Conservation (phyloP, 2,797 vertebrate species). For the Xerus rutilus region DNA sequence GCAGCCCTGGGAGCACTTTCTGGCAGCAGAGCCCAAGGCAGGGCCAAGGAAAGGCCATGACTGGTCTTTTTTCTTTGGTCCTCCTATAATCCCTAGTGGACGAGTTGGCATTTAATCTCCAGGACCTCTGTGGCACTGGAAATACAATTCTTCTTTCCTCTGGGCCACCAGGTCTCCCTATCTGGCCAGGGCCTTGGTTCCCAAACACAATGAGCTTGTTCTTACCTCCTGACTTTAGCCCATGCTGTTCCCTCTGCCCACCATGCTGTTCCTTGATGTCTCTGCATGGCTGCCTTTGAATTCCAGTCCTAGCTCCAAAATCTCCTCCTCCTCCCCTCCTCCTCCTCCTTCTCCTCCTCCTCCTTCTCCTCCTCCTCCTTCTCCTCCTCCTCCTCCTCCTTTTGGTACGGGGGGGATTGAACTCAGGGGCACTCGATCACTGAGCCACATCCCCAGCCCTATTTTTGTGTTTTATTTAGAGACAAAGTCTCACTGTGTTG, state of each 20-base stretch:
- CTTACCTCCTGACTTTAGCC: background rate
- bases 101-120: background rate
- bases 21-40: background rate
- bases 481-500: too few species aligned
- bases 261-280: background rate
- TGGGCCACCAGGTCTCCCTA: background rate
- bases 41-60: background rate
- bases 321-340: too few species aligned
- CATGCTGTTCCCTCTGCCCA: background rate
- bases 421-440: too few species aligned
- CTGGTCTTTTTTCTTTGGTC: background rate
- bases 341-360: too few species aligned
- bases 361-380: too few species aligned
- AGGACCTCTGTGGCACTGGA: background rate
- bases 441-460: too few species aligned
- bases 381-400: too few species aligned
- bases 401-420: too few species aligned
- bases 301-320: background rate
- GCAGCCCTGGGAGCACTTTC: background rate
- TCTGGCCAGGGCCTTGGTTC: background rate
- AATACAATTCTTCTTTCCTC: background rate
- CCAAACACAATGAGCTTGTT: background rate
- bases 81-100: background rate
- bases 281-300: background rate
- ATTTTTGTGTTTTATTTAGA: too few species aligned